Evolutionary conservation across 2,113 vertebrate genomes (phyloP).

Genomic region (Stigmatopora argus): DNA sequence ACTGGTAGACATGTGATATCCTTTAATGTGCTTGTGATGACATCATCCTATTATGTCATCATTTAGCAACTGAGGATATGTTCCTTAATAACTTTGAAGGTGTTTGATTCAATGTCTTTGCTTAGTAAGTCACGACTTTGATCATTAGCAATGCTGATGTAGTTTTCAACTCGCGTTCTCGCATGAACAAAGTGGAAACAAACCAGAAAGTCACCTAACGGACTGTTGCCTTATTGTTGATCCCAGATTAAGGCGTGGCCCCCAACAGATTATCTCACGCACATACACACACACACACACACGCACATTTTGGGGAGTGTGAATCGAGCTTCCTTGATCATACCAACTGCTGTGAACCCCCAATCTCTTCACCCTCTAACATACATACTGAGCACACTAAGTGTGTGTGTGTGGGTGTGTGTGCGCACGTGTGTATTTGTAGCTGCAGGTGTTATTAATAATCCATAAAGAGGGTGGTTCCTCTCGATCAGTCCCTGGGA

Average conservation of each 20-base stretch:
- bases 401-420: background rate
- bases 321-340: constrained; percentile 51
- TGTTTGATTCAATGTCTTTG: background rate
- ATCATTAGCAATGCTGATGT: background rate
- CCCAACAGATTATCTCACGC: constrained; percentile 23
- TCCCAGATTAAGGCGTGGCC: constrained; percentile 53
- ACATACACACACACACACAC: constrained; percentile 10
- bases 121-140: background rate
- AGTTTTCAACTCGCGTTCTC: background rate
- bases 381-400: background rate
- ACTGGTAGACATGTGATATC: background rate
- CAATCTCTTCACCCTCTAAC: constrained; percentile 1
- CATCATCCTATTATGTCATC: too few species aligned
- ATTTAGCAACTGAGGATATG: background rate
- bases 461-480: constrained; percentile 58
- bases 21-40: background rate
- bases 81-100: background rate
- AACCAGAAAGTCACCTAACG: constrained; percentile 30
- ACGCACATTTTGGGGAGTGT: constrained; percentile 20
- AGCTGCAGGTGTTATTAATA: constrained; percentile 61
- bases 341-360: constrained; percentile 35
- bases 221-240: constrained; percentile 28
- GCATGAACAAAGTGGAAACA: constrained; percentile 15
- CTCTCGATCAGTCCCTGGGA: constrained; percentile 42
- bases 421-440: constrained; percentile 28